phyloP scores from a whole-genome alignment of 53 echinoderm and acorn worm species.

The Pentamera pediparva region DNA sequence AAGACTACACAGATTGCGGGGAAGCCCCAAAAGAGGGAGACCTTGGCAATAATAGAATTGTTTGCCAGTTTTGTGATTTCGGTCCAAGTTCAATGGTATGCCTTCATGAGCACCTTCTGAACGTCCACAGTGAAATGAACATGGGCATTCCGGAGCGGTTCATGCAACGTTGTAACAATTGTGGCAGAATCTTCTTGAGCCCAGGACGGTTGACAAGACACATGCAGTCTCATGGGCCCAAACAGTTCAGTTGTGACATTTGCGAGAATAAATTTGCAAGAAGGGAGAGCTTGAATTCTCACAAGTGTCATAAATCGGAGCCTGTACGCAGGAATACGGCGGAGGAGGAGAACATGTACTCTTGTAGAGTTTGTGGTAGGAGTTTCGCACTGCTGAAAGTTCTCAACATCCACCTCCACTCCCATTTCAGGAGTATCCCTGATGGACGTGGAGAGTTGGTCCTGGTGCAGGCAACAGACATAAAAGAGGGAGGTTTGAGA shows the following conservation, averaged over 20 bases:
- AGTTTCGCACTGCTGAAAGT: neutral
- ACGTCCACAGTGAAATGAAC: slow-evolving; percentile 35
- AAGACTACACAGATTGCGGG: too few species aligned
- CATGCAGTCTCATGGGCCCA: neutral
- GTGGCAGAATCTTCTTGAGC: slow-evolving; percentile 3
- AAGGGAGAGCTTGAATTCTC: neutral
- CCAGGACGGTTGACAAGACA: neutral
- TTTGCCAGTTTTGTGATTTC: slow-evolving; percentile 38
- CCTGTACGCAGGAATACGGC: too few species aligned
- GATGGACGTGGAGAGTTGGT: neutral
- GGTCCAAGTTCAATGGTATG: slow-evolving; percentile 4
- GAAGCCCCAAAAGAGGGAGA: too few species aligned
- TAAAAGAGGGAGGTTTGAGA: neutral
- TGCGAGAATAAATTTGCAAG: neutral
- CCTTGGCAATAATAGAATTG: too few species aligned
- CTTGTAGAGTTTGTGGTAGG: neutral
- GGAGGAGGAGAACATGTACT: neutral
- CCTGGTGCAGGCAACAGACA: neutral
- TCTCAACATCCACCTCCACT: neutral
- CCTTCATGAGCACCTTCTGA: slow-evolving; percentile 38
- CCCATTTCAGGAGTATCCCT: neutral
- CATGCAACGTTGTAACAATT: neutral
- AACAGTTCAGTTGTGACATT: neutral
- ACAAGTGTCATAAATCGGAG: neutral
- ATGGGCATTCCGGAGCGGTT: slow-evolving; percentile 28